Evolutionary conservation across 1,140 invertebrate species (phyloP), one percentile per base, ranked within the genome.

Genomic region (Venturia canescens): DNA sequence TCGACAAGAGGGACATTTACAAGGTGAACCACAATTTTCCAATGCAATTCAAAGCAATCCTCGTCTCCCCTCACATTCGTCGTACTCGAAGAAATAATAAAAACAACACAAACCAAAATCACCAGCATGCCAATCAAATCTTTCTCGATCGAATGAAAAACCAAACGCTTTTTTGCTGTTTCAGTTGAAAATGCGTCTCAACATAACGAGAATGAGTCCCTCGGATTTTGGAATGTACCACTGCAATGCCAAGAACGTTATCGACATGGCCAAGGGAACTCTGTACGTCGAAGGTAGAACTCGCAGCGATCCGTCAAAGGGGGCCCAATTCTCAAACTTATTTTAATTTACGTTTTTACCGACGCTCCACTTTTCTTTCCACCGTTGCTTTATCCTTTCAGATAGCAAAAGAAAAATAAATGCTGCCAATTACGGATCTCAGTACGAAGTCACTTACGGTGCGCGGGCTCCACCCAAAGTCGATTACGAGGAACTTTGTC

Each of bases 161-260:
- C 11, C 7, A n/a, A 23, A 57, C 9, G 0, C 53, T n/a, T n/a
- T 38, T 60, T 34, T 57, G 78, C 13, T 53, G 81, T 89, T 91
- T 80, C 86, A 93, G 92, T 85, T 94, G 71, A 93, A 93, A 86
- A 97, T 97, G 96, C 94, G 94, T 53, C 88, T 98, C 50, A 96
- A 95, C 74, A 95, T 98, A 27, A 94, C 93, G 0, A 93, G 94
- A 70, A 89, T 97, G 26, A 92, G 92, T 26, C 89, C 92, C 16
- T 86, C 93, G 50, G 97, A 98, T 94, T 88, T 93, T 79, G 94
- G 96, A 15, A 92, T 93, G 53, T 98, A 98, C 88, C 94, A 96
- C 84, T 98, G 97, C 87, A 94, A 97, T 60, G 95, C 94, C 27
- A 97, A 96, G 87, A 98, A 98, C 89, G 95, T 96, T 83, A 90